Base-by-base conservation (phyloP, 2,113 vertebrate species). In the Rhinopomastus cyanomelas region DNA sequence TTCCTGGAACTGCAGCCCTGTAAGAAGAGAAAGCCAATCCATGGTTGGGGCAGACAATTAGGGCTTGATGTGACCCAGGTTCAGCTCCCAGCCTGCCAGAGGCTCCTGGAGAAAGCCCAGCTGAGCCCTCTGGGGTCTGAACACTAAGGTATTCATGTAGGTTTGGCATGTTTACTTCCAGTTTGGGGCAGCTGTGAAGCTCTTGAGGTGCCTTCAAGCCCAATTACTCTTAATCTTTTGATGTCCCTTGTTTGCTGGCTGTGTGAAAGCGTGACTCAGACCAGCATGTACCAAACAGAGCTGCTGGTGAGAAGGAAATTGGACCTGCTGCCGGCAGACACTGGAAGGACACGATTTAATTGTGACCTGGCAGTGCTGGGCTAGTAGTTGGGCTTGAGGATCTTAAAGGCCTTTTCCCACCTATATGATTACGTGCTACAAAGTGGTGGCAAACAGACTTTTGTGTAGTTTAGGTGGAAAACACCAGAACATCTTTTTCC, bases 201-300 rank as follows among this genome's bases (percentile, higher is more conserved):
- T 39, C 53, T 62, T 0, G 8, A 53, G 75, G 42, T 81, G 39
- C 42, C 59, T 81, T 76, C 59, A 49, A 52, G 48, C 21, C 36
- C 48, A 10, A 8, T 66, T 61, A n/a, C 20, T 16, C 13, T 36
- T 44, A 46, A 71, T 46, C 12, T 65, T 3, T 0, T 29, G 5
- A 22, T 3, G 32, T n/a, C 20, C 9, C 23, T 55, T 61, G 26
- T 57, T 37, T 23, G 36, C 23, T 71, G 83, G 30, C 51, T 26
- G 6, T 8, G 2, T 26, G 46, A 56, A 46, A 60, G 42, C 16
- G 17, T 56, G 57, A 44, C 57, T 59, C 23, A 44, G 23, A 62
- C 30, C 6, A 4, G 21, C 22, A 7, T 1, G 7, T 17, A 14
- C 0, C 0, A 18, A 72, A 19, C 10, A 12, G 55, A 42, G 19